Base-by-base conservation (phyloP, 2,113 vertebrate genomes). In the Neogobius melanostomus region DNA sequence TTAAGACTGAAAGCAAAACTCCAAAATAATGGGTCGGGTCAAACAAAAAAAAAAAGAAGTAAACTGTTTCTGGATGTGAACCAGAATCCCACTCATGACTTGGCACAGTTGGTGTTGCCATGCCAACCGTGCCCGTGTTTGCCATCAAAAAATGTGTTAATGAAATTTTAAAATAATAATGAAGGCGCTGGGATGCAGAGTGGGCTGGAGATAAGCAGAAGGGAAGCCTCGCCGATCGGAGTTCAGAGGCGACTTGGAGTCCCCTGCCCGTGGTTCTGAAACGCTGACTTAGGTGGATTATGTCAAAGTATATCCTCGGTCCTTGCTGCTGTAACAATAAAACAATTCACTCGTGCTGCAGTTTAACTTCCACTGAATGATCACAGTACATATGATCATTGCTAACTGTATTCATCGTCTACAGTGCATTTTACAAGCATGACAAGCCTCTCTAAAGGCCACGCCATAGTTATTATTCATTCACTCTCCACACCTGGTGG, bases 81-180 rank as follows among this genome's bases (percentile, higher is more conserved):
- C 66, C 59, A 28, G 42, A 36, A 42, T 42, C 56, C 21, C 28
- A 59, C 56, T 42, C 56, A 43, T 59, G 56, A 59, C 66, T 62
- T 72, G 71, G 64, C 71, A 59, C 43, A 0, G 16, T 28, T 14
- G 11, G 5, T 0, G 64, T 47, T 62, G 28, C 62, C 6, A 0
- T 68, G 76, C 81, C 73, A 74, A 64, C 66, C 6, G n/a, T 2
- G 15, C 69, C 72, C 60, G 72, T 66, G 48, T 16, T 6, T 56
- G 53, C 72, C 16, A 8, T 36, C 47, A 68, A 67, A 57, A 36
- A 59, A 59, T 42, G 56, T 59, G 56, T 59, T 59, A 59, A 59
- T 59, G 56, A 59, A 59, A 59, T 59, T 59, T 36, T 36, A 36
- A 36, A 14, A 43, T 14, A 59, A 59, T 59, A 59, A 59, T 59